Conservation (phyloP, 2,797 vertebrate species). For the Sebastiscus tertius region DNA sequence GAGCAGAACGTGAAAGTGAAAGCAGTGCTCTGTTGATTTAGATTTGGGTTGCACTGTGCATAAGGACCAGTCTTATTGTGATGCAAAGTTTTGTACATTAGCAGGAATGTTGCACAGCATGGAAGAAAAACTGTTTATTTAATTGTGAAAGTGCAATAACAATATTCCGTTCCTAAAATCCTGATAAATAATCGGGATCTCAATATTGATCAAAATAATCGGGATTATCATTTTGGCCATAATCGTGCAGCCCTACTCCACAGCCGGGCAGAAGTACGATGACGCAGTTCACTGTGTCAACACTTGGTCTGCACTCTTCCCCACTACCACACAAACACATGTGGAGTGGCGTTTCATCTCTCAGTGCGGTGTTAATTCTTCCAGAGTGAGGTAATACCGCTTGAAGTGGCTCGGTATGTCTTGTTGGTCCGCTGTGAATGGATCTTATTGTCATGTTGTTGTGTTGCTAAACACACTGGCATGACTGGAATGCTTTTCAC, state of each 20-base stretch:
- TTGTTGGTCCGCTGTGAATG: slow-evolving; percentile 41
- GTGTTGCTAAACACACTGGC: slow-evolving; percentile 58
- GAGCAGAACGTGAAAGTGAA: accelerated
- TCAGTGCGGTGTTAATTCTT: slow-evolving; percentile 53
- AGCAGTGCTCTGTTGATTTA: no score
- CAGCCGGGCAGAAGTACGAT: neutral
- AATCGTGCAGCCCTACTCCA: no score
- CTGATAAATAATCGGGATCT: no score
- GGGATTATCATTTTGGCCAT: no score
- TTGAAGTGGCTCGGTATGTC: slow-evolving; percentile 38
- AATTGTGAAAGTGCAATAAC: no score
- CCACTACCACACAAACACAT: slow-evolving; percentile 1
- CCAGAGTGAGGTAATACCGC: slow-evolving; percentile 52
- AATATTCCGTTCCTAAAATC: no score
- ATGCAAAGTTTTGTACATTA: no score
- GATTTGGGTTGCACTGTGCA: no score
- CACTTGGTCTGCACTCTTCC: slow-evolving; percentile 32
- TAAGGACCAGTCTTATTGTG: no score
- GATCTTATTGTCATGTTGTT: slow-evolving; percentile 50
- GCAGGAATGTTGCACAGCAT: no score
- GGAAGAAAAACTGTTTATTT: no score
- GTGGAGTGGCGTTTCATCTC: slow-evolving; percentile 32
- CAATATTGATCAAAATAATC: no score
- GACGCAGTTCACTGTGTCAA: slow-evolving; percentile 35
- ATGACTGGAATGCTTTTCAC: slow-evolving; percentile 69